Base-by-base conservation (phyloP, 2,888 invertebrate genomes). In the Ellobium chinense region DNA sequence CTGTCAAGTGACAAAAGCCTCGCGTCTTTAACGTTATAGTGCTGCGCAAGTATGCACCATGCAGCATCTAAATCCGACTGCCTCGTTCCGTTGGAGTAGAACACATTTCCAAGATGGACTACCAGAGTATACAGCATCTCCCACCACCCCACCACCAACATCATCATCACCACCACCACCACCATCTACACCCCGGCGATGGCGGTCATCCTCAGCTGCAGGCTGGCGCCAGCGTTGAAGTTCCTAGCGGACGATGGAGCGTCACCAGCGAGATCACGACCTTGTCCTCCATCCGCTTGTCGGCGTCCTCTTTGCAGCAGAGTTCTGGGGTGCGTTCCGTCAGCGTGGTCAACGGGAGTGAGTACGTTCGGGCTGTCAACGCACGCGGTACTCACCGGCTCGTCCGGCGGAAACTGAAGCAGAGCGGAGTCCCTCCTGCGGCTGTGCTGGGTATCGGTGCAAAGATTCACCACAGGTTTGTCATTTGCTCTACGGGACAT, bases 381-480 rank as follows among this genome's bases (percentile, higher is more conserved):
- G 74, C 74, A 1, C 36, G 74, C 9, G 74, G 74, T 27, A 34
- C 39, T 4, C 62, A 62, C 14, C 54, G 63, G 36, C 39, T 60
- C 24, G 37, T 74, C 37, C 36, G 74, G 27, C 34, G 62, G 27
- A 60, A 34, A 31, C 39, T 62, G 21, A 31, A 27, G 14, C 62
- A 74, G 39, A 36, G 62, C 27, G 74, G 37, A 5, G 36, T 74
- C 7, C 74, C 74, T 1, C 62, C 74, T 2, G 21, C 74, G n/a
- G 62, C 74, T 2, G 58, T 74, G 1, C 24, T 60, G 24, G 74
- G 74, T 3, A 37, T 39, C 18, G 37, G 62, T 37, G 74, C 74
- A 9, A 74, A 74, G 29, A 62, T 74, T 2, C 74, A 74, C 39
- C 62, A 74, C 2, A 74, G 74, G 74, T 74, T 54, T 29, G 74